These are phyloP conservation scores for Planococcus citri DNA, from an alignment of 1,140 invertebrate genomes.

Conservation along the genomic window DNA sequence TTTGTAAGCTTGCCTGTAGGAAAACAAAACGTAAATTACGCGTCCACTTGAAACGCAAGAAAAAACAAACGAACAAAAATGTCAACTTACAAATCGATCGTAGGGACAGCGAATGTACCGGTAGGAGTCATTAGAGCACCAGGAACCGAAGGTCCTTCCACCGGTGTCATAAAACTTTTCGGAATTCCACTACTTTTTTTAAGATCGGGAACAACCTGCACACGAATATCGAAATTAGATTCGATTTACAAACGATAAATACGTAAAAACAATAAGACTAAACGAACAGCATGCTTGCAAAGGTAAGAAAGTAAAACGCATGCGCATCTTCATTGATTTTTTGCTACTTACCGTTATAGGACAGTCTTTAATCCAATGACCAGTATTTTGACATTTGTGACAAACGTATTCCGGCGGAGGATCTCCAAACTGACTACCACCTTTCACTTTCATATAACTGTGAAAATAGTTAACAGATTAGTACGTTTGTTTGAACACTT, in stretches of 20 bases:
- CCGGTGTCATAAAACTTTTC: constrained; percentile 86
- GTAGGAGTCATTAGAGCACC: constrained; percentile 88
- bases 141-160: constrained; percentile 74
- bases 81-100: constrained; percentile 74
- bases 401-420: constrained; percentile 83
- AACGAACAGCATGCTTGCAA: too few relatives aligned
- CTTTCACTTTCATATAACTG: constrained; percentile 77
- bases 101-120: constrained; percentile 81
- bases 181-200: constrained; percentile 96
- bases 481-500: too few relatives aligned
- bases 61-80: constrained; percentile 17
- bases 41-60: background rate
- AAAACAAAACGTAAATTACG: constrained; percentile 33
- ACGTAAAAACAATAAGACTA: background rate
- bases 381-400: constrained; percentile 79
- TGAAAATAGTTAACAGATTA: constrained; percentile 29
- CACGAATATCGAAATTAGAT: constrained; percentile 31
- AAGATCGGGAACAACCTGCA: constrained; percentile 55
- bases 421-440: constrained; percentile 70
- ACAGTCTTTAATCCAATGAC: constrained; percentile 94
- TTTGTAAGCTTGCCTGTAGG: constrained; percentile 60
- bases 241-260: background rate
- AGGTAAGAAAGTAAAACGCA: too few relatives aligned
- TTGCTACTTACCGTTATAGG: constrained; percentile 22
- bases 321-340: too few relatives aligned